Conservation (phyloP, 2,113 vertebrate genomes). For the Alouatta palliata region DNA sequence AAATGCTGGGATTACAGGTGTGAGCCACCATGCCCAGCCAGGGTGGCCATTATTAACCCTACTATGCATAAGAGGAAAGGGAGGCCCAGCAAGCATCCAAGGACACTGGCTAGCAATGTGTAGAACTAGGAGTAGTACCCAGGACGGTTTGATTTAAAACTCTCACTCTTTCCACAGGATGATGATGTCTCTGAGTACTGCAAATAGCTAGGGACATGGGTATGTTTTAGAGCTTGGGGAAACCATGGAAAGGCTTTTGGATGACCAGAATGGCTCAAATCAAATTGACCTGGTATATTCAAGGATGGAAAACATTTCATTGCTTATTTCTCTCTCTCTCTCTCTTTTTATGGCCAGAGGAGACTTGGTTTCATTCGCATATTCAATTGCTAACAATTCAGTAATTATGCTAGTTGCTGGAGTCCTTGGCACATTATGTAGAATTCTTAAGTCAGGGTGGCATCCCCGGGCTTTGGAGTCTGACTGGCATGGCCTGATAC, state of each 20-base stretch:
- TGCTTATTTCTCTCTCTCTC: neutral
- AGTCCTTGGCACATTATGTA: neutral
- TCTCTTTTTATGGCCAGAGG: neutral
- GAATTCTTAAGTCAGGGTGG: neutral
- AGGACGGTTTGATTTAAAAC: neutral
- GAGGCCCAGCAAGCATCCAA: neutral
- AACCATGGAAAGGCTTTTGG: neutral
- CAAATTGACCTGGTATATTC: neutral
- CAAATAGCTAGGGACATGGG: neutral
- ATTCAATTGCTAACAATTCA: neutral
- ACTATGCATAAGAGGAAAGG: neutral
- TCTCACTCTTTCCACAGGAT: neutral
- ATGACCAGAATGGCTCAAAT: neutral
- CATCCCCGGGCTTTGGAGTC: accelerated
- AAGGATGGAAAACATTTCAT: neutral
- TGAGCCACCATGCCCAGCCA: no score
- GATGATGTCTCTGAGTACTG: neutral
- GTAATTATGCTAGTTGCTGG: neutral
- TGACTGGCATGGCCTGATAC: neutral
- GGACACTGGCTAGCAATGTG: neutral
- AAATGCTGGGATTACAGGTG: no score
- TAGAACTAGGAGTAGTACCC: neutral
- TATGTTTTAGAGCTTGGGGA: neutral
- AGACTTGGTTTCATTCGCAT: neutral
- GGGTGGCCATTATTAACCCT: neutral